Evolutionary conservation across 2,888 invertebrate genomes (phyloP), one percentile per base, ranked within the genome.

Genomic region (Melanargia galathea): DNA sequence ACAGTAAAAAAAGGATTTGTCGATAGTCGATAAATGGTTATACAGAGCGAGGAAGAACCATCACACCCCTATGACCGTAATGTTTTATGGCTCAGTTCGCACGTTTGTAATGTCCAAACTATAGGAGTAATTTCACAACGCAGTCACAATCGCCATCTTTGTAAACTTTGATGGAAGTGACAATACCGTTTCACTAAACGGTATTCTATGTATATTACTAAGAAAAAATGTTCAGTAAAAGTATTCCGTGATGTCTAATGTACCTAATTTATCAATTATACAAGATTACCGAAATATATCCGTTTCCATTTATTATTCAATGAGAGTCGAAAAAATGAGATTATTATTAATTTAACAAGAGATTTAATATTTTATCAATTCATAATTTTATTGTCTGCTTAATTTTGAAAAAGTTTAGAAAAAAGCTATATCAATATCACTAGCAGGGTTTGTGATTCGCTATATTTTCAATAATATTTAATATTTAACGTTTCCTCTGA

Each of bases 371-470:
- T 43, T 57, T n/a, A 46, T 58, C 58, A 48, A 58, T 58, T 58
- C 58, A 48, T 48, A 48, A 40, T 4, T 30, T 58, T 58, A 58
- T 58, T 58, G 58, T 58, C 58, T 33, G 57, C 57, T 58, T 58
- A 48, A 13, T 58, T 58, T 46, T 58, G 46, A 24, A 20, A 24
- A 18, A n/a, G n/a, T n/a, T 22, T 38, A 54, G 20, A 38, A 24
- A 22, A 43, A 43, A 30, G 1, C 26, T 26, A 43, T 40, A 40
- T 16, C n/a, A 26, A 30, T 22, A 35, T 46, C 6, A 8, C 6
- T 20, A 45, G 4, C 18, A 16, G 8, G 43, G 18, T n/a, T n/a
- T 18, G 43, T 38, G n/a, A 38, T n/a, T 11, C 7, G 11, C 11
- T 45, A 18, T 22, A 16, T 16, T 1, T 16, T 16, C 4, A n/a